Base-by-base conservation (phyloP, 1,140 invertebrate species). In the Habropoda laboriosa region DNA sequence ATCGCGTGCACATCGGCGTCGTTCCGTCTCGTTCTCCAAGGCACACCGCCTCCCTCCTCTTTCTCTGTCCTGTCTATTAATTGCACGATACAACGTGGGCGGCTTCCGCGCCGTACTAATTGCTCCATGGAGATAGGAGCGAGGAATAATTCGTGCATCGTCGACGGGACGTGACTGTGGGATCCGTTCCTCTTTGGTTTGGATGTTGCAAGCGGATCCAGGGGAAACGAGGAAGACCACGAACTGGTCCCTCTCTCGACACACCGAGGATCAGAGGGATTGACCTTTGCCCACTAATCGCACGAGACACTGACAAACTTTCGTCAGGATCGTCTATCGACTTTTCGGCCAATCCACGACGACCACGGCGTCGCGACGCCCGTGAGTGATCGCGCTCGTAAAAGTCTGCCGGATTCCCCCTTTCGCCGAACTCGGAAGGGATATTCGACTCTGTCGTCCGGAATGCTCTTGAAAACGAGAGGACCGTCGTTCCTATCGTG, bases 41-140 rank as follows among this genome's bases (percentile, higher is more conserved):
- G 1, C 47, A 18, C 38, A 47, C 16, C 16, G 45, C 51, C n/a
- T 55, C 42, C 66, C 35, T 12, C 18, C 27, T 58, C 42, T 32
- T 35, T 53, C 75, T 58, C 66, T 75, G 71, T 77, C 72, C 82
- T 86, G 82, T 89, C 88, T 90, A 90, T 90, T 90, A 90, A 90
- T 90, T 89, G 89, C 87, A 68, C 87, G 80, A 87, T 86, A 83
- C 87, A 81, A 87, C 89, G 88, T 90, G 89, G 89, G 89, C 86
- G 89, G 87, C 85, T 88, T 81, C 85, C 83, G 83, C 79, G 64
- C 75, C 64, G 86, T 83, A 88, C 89, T 90, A 90, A 90, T 90
- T 89, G 86, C 82, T 77, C 79, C 75, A 75, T 49, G 55, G 72
- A 84, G 87, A 89, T 87, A 86, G 84, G 68, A 74, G 13, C 74